Evolutionary conservation across 2,888 invertebrate species (phyloP), one percentile per base, ranked within the genome.

Genomic region (Epirrhoe alternata): DNA sequence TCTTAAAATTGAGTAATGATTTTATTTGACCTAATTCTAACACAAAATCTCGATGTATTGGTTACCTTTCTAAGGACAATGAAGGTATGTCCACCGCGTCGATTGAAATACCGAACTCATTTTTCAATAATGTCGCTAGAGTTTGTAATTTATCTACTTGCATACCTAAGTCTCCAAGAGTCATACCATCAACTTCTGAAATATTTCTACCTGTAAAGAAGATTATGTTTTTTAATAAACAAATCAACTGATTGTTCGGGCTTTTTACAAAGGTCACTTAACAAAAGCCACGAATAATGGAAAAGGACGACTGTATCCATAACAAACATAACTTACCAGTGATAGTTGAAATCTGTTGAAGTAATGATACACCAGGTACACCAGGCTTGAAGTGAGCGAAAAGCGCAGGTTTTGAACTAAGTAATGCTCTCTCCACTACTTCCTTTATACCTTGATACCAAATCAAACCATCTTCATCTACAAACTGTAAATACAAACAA

Each of bases 141-240:
- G 31, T 12, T 54, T 17, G 45, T 6, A 56, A 49, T 14, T 66
- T 62, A 45, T 56, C 67, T 14, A 7, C 5, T 8, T 53, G 52
- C 16, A 70, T 24, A 10, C 63, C 69, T 42, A 70, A 61, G 31
- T 58, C 49, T 14, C 57, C 31, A 5, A 71, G 61, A 17, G 65
- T 60, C 10, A 59, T 56, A 14, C 3, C 24, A 17, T 49, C 35
- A 16, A 49, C 47, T 17, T 63, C 49, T 31, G 56, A 30, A 14
- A 69, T 55, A 5, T n/a, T 49, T 49, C 63, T 38, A 17, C 35
- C 71, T 71, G 54, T 31, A 69, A 71, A 17, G 38, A 62, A n/a
- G 6, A 30, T 0, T 10, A 49, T 10, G 12, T 10, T 12, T 38
- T 38, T 38, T 33, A 7, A 33, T 7, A 7, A 0, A 33, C 24